Percentiles rank a stretch among this genome's conserved stretches.
Conservation (phyloP, 2,888 invertebrate species). For the Nephrocerus scutellatus region DNA sequence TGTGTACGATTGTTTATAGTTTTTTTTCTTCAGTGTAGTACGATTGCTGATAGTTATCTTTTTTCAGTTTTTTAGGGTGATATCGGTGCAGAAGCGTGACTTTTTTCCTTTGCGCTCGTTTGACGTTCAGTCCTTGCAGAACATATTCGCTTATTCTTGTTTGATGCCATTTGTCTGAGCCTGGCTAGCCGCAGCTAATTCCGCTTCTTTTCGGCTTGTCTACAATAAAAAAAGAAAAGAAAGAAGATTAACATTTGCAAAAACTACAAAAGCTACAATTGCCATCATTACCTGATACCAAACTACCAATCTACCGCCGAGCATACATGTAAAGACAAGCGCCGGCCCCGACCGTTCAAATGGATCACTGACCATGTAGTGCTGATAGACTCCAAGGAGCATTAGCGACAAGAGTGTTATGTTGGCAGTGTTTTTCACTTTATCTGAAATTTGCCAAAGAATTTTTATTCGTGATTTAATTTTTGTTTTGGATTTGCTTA, state of each 20-base stretch:
- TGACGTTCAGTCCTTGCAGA: neutral
- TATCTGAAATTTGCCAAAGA: constrained; percentile 57
- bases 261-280: neutral
- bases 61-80: no score
- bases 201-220: constrained; percentile 54
- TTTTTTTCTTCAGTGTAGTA: no score
- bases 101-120: constrained; percentile 2
- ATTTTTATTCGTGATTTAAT: constrained; percentile 6
- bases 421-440: constrained; percentile 86
- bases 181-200: constrained; percentile 47
- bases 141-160: constrained; percentile 49
- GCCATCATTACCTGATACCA: constrained; percentile 52
- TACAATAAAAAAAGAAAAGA: constrained; percentile 40
- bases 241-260: constrained; percentile 7
- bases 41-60: no score
- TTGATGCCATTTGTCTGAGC: constrained; percentile 58
- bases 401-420: constrained; percentile 74
- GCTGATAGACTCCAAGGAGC: constrained; percentile 86
- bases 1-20: no score
- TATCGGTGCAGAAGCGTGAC: no score
- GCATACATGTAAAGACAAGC: constrained; percentile 86
- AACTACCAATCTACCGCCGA: constrained; percentile 80
- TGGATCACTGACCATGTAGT: constrained; percentile 86
- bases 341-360: constrained; percentile 87
- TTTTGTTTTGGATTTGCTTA: neutral